A percentile compares a stretch with the other conserved stretches of the same genome.
Conservation (phyloP, 2,888 invertebrate species). For the Cenopis cana region DNA sequence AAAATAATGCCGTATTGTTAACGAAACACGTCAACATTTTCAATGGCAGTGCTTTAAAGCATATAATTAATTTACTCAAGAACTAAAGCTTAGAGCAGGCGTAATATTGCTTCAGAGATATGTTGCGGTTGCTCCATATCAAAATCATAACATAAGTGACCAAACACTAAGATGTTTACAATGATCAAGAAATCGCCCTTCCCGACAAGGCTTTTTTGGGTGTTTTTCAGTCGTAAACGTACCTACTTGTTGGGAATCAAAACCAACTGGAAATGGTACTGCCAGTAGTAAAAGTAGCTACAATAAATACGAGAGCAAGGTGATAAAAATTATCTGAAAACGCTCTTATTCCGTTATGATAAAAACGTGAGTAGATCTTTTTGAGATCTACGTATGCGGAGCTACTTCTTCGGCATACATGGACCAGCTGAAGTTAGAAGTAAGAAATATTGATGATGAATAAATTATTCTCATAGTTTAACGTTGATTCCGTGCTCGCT, state of each 20-base stretch:
- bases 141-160: neutral
- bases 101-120: slow-evolving; percentile 47
- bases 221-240: too few relatives aligned
- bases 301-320: too few relatives aligned
- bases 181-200: neutral
- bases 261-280: too few relatives aligned
- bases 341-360: too few relatives aligned
- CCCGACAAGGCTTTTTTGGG: neutral
- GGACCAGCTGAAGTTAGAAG: too few relatives aligned
- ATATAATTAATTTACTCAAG: neutral
- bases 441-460: too few relatives aligned
- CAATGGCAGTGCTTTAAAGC: neutral
- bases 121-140: slow-evolving; percentile 41
- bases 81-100: slow-evolving; percentile 15
- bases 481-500: neutral
- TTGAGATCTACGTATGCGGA: too few relatives aligned
- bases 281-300: too few relatives aligned
- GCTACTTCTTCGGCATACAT: too few relatives aligned
- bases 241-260: neutral
- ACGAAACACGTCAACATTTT: neutral
- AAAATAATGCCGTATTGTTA: neutral
- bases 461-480: too few relatives aligned
- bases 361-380: too few relatives aligned
- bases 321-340: too few relatives aligned
- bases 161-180: neutral